A percentile compares a stretch with the other conserved stretches of the same genome.
phyloP scores from a whole-genome alignment of 2,797 vertebrate genomes.

The Calcarius lapponicus region DNA sequence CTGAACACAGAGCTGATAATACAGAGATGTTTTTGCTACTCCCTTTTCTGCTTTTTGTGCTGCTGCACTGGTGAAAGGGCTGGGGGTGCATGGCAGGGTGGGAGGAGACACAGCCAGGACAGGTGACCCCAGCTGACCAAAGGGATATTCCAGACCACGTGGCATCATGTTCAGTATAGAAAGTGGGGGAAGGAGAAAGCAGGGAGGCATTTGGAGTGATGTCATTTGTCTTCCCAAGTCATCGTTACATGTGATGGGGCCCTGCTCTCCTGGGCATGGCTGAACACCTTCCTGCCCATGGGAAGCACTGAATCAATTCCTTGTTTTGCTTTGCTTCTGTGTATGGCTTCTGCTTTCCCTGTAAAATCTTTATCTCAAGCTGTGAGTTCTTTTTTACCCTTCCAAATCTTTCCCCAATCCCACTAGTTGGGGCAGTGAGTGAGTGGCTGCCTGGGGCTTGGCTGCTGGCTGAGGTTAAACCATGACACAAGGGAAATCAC shows the following conservation, averaged over 20 bases:
- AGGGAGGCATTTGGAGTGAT: background rate
- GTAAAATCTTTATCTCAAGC: background rate
- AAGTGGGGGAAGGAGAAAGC: accelerated
- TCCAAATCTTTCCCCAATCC: background rate
- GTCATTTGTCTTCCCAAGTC: background rate
- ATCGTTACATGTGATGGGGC: accelerated
- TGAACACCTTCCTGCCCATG: background rate
- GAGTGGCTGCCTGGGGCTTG: background rate
- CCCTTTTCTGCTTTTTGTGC: background rate
- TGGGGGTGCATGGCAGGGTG: background rate
- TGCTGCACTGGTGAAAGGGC: accelerated
- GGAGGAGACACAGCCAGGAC: too few relatives aligned
- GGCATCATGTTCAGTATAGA: accelerated
- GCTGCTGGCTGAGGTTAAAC: background rate
- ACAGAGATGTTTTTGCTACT: background rate
- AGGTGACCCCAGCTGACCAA: too few relatives aligned
- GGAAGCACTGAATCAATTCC: background rate
- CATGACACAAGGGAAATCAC: background rate
- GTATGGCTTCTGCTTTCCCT: background rate
- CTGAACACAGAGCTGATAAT: background rate
- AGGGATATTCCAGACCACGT: background rate
- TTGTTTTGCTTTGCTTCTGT: background rate
- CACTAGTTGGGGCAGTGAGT: background rate
- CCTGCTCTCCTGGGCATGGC: background rate
- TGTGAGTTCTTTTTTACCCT: accelerated